phyloP scores from a whole-genome alignment of 2,113 vertebrate genomes.

The Anthoscopus minutus region DNA sequence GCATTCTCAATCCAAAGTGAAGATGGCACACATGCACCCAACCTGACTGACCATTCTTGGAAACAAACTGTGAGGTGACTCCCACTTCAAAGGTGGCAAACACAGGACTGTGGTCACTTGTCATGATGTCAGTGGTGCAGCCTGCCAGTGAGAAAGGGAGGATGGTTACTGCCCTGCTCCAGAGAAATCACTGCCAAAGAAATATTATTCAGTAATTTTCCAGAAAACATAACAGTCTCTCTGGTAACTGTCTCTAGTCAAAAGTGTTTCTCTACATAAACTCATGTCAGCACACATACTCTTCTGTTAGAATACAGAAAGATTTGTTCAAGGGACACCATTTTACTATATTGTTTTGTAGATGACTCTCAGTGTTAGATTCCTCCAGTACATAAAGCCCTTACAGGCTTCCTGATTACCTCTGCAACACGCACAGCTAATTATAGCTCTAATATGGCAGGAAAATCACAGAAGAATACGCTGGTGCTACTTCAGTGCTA shows the following conservation, averaged over 20 bases:
- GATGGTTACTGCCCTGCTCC: not conserved
- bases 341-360: not conserved
- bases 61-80: conserved; percentile 96
- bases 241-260: conserved; percentile 10
- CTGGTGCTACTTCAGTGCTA: not conserved
- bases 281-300: not conserved
- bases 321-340: not conserved
- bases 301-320: not conserved
- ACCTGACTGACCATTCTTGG: conserved; percentile 84
- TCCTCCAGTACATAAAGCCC: not conserved
- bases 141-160: conserved; percentile 70
- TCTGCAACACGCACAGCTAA: not conserved
- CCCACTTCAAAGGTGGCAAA: conserved; percentile 96
- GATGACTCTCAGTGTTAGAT: not conserved
- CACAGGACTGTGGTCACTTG: conserved; percentile 95
- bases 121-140: conserved; percentile 91
- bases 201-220: not conserved
- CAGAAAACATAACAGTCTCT: not conserved
- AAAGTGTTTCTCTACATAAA: not conserved
- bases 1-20: not conserved
- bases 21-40: not conserved
- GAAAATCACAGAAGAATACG: not conserved
- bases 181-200: not conserved
- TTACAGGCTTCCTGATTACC: not conserved
- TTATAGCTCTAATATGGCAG: not conserved